phyloP scores from a whole-genome alignment of 2,113 vertebrate genomes.

The Triplophysa siluroides region DNA sequence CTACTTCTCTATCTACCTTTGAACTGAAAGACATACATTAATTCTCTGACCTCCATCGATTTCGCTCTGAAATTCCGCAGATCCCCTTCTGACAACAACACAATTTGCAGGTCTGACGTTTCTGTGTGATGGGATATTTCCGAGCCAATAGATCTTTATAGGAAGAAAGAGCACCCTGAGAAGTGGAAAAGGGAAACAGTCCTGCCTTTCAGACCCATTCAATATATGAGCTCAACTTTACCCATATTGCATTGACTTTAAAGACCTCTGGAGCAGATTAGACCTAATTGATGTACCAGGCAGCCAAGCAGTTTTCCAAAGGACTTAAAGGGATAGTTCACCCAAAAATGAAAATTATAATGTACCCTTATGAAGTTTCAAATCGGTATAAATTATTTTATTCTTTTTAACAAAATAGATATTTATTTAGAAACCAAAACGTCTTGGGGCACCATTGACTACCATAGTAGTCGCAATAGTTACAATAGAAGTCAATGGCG shows the following conservation, averaged over 20 bases:
- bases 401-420: no score
- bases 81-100: conserved; percentile 63
- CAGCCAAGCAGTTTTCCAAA: background rate
- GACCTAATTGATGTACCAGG: conserved; percentile 35
- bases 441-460: no score
- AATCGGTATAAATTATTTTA: no score
- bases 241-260: conserved; percentile 41
- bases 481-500: no score
- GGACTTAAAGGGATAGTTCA: no score
- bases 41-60: conserved; percentile 69
- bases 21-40: conserved; percentile 68
- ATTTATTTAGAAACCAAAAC: no score
- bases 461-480: no score
- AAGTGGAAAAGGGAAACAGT: conserved; percentile 31
- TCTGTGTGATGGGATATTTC: conserved; percentile 53
- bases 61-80: conserved; percentile 52
- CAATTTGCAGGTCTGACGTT: conserved; percentile 65
- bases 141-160: conserved; percentile 57
- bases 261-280: conserved; percentile 25
- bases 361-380: no score
- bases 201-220: conserved; percentile 37
- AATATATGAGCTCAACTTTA: conserved; percentile 36
- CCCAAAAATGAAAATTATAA: no score
- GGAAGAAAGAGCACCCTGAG: conserved; percentile 37
- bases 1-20: conserved; percentile 67